Base-by-base conservation (phyloP, 2,888 invertebrate species). In the Nipponacmea schrenckii region DNA sequence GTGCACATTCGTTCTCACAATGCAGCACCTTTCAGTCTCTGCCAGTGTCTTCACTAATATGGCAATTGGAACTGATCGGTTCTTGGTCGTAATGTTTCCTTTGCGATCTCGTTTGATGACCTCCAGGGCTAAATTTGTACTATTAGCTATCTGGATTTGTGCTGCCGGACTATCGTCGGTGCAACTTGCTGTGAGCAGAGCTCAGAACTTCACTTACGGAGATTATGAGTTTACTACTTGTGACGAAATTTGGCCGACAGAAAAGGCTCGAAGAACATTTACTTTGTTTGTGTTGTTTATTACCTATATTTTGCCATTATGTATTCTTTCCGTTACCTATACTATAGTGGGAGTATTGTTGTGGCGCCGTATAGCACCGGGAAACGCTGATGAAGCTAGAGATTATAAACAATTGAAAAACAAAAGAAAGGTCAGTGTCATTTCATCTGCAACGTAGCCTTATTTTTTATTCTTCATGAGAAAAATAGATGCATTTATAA, bases 1-100 rank as follows among this genome's bases (percentile, higher is more conserved):
- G 85, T 91, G 91, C 79, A 89, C 90, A 0, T 79, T 91, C 7
- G 90, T 90, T 67, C 88, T 87, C 77, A 91, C 87, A 83, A 89
- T 88, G 85, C 91, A 89, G 81, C 89, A 88, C 73, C 87, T 88
- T 74, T 90, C 89, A n/a, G 91, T 90, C 45, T 84, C 86, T 1
- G 87, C 85, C 20, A 89, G 89, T 72, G 89, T 90, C 31, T 89
- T 88, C 77, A 90, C 90, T 15, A 88, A 90, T 67, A 89, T 89
- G 75, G 90, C 90, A 44, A 90, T 91, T 31, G 90, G 90, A 56
- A 84, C 90, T 46, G 90, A 91, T 82, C 84, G 91, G 7, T 83
- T 86, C 68, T 80, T 86, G 71, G 87, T 82, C 3, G 87, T 88
- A 7, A 77, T 80, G 27, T 86, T 83, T 73, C 87, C 88, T 0